Evolutionary conservation across 2,113 vertebrate species (phyloP).

Genomic region (Coptodon rendalli): DNA sequence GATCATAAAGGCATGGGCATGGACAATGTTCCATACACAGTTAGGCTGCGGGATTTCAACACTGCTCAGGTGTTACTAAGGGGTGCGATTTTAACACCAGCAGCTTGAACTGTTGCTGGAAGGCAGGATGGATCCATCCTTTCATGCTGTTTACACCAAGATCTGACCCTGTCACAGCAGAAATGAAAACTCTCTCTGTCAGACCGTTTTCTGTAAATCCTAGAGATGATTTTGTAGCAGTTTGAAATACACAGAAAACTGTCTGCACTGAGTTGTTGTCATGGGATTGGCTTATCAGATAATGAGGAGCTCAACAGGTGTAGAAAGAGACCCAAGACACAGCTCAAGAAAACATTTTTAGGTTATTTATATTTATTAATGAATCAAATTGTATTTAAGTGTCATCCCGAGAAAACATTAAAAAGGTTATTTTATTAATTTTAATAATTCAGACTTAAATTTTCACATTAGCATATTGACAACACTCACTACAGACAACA

Average conservation of each 20-base stretch:
- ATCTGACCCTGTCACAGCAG: rapidly evolving
- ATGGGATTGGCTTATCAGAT: neutral
- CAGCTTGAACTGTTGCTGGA: neutral
- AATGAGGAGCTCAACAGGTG: neutral
- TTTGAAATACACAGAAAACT: neutral
- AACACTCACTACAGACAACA: neutral
- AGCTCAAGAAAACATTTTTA: neutral
- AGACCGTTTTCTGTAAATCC: neutral
- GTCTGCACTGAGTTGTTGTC: neutral
- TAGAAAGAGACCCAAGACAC: rapidly evolving
- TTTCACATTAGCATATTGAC: neutral
- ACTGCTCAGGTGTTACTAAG: neutral
- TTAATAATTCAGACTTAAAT: neutral
- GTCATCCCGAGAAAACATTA: neutral
- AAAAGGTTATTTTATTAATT: neutral
- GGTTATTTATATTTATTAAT: neutral
- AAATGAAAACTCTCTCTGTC: neutral
- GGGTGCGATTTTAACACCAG: rapidly evolving
- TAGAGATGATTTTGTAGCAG: rapidly evolving
- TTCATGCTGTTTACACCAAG: neutral
- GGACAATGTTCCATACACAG: neutral
- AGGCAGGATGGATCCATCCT: rapidly evolving
- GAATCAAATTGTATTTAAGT: neutral
- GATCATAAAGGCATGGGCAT: neutral
- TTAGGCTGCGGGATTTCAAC: neutral